Percentiles rank a stretch among this genome's conserved stretches.
Conservation (phyloP, 2,113 vertebrate genomes). For the Leptosomus discolor region DNA sequence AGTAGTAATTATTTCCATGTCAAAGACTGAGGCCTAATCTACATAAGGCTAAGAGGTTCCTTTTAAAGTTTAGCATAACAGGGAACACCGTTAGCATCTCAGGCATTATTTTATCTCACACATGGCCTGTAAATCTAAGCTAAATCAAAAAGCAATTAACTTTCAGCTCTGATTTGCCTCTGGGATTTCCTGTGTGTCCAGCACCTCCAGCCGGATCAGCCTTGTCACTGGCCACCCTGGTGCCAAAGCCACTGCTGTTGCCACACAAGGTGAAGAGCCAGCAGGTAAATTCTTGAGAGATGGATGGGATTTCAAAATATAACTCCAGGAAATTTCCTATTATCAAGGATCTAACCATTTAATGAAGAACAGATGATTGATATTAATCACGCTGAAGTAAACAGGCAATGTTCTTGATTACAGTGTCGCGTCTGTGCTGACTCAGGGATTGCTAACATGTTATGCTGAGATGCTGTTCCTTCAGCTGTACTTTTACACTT, state of each 20-base stretch:
- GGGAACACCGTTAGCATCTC: background rate
- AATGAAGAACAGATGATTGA: constrained; percentile 18
- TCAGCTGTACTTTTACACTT: background rate
- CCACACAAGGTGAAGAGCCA: background rate
- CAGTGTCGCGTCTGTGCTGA: background rate
- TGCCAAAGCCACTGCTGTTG: background rate
- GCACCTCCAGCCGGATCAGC: background rate
- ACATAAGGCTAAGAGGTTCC: background rate
- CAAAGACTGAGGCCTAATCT: background rate
- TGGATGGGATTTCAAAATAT: background rate
- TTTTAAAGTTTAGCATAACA: background rate
- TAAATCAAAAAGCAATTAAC: constrained; percentile 1
- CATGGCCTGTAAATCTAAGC: background rate
- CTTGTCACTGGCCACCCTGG: background rate
- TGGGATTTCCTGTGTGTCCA: background rate
- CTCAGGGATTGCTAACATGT: constrained; percentile 2
- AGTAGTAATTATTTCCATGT: constrained; percentile 24
- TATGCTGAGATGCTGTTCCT: background rate
- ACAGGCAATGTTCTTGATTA: background rate
- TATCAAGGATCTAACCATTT: constrained; percentile 5
- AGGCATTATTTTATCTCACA: background rate
- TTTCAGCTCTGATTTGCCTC: background rate
- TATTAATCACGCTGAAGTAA: constrained; percentile 25
- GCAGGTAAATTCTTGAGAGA: constrained; percentile 1
- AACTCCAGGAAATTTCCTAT: constrained; percentile 27